Evolutionary conservation across 2,797 vertebrate genomes (phyloP).

Genomic region (Sylvilagus floridanus): DNA sequence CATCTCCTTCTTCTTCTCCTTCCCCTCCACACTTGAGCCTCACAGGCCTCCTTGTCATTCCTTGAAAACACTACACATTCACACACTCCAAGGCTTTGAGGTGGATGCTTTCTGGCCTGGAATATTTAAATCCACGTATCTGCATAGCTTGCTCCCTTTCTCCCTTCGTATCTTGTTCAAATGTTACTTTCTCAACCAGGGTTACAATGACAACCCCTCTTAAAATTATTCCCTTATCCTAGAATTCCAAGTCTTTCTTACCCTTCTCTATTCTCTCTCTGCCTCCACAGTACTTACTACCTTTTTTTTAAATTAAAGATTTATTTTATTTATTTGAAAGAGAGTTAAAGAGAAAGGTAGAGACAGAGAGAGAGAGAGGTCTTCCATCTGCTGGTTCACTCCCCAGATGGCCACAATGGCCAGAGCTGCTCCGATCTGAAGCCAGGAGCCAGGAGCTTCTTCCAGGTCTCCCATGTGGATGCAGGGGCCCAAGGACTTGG

Average conservation of each 20-base stretch:
- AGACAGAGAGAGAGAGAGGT: no score
- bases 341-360: no score
- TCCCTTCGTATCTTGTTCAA: constrained; percentile 34
- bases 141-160: background rate
- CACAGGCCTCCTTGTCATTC: background rate
- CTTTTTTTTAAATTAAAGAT: no score
- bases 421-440: no score
- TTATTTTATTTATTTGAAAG: no score
- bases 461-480: no score
- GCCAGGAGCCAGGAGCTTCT: no score
- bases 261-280: background rate
- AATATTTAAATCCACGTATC: background rate
- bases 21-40: background rate
- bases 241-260: constrained; percentile 41
- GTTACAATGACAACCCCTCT: background rate
- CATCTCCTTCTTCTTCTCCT: background rate
- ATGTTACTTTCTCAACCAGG: constrained; percentile 5
- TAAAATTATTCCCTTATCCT: background rate
- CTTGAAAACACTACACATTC: constrained; percentile 7
- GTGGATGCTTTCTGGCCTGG: background rate
- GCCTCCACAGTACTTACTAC: background rate
- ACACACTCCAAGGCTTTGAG: constrained; percentile 36
- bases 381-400: no score
- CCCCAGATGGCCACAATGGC: no score
- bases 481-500: no score